Evolutionary conservation across 2,888 invertebrate genomes (phyloP).

Genomic region (Esperia sulphurella): DNA sequence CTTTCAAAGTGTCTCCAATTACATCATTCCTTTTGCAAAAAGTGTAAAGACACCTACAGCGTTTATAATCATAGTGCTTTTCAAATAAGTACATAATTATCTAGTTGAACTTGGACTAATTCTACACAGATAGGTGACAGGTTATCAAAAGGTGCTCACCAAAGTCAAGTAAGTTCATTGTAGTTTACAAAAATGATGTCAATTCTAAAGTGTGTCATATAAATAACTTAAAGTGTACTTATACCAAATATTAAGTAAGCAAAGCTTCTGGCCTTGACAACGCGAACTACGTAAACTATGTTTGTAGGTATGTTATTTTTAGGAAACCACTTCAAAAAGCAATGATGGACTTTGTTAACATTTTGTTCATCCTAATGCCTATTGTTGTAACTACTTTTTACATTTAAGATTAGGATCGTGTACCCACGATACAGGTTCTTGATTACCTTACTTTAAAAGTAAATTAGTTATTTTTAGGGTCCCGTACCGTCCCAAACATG

Average conservation of each 20-base stretch:
- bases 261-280: conserved; percentile 18
- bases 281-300: conserved; percentile 6
- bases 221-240: background rate
- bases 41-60: too few relatives aligned
- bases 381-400: conserved; percentile 33
- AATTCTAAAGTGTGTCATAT: background rate
- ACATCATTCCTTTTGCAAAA: background rate
- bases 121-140: too few relatives aligned
- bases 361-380: conserved; percentile 26
- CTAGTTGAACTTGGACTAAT: too few relatives aligned
- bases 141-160: too few relatives aligned
- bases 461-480: background rate
- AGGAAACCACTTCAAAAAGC: conserved; percentile 19
- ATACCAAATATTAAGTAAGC: conserved; percentile 10
- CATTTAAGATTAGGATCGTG: conserved; percentile 24
- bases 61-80: too few relatives aligned
- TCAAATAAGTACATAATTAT: too few relatives aligned
- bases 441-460: background rate
- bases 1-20: background rate
- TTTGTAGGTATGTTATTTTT: conserved; percentile 21
- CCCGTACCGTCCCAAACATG: too few relatives aligned
- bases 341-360: conserved; percentile 31
- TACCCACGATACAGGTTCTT: conserved; percentile 24
- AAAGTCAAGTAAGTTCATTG: background rate
- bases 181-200: background rate